Base-by-base conservation (phyloP, 2,888 invertebrate genomes). In the Acleris sparsana region DNA sequence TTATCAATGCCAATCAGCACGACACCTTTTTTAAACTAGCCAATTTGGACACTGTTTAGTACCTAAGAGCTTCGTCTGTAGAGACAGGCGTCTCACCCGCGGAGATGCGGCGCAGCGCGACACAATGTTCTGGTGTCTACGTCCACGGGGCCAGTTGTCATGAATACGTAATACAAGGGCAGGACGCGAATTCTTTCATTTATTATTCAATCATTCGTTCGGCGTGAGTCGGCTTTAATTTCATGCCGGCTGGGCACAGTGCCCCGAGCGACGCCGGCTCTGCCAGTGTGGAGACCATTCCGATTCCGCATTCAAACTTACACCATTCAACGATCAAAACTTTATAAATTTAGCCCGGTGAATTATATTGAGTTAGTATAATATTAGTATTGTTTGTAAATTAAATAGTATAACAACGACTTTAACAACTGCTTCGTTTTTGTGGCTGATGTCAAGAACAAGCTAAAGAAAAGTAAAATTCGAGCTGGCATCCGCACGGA, bases 121-220 rank as follows among this genome's bases (percentile, higher is more conserved):
- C 44, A 52, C 66, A 62, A 57, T 57, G 53, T 66, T 48, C 55
- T 56, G 48, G 57, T 62, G 61, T 48, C 66, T 66, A 58, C 66
- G 53, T 66, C 62, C 66, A 53, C 62, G 52, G 66, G 66, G 66
- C 85, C 87, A 89, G 90, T 85, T 81, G 89, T 85, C 91, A 92
- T 92, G 91, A 92, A 92, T 92, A 92, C 92, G 84, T 92, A 92
- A 92, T 89, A 88, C 87, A 89, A 89, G 90, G 88, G 84, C 87
- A 89, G 88, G 87, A 89, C 87, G 91, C 89, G 88, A 89, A 91
- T 92, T 91, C 92, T 92, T 92, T 92, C 92, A 91, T 92, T 91
- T 92, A 92, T 92, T 92, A 92, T 92, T 92, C 92, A 92, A 92
- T 92, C 92, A 92, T 89, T 92, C 92, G 92, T 92, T 90, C 88